A percentile compares a stretch with the other conserved stretches of the same genome.
These are phyloP conservation scores for Setipinna tenuifilis DNA, from an alignment of 2,797 vertebrate genomes.

Conservation along the genomic window DNA sequence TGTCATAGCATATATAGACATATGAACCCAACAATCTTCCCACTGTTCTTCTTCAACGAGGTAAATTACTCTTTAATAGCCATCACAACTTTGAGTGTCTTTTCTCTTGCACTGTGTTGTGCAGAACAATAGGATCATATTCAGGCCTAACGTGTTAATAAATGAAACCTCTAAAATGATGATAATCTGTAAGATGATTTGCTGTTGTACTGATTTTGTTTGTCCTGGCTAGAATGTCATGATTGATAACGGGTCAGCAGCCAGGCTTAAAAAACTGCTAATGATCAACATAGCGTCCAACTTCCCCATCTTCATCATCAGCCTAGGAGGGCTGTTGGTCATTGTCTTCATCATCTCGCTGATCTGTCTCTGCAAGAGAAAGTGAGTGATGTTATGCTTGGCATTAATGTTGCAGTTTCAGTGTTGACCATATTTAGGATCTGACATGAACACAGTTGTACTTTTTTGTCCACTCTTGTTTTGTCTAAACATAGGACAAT, in stretches of 20 bases:
- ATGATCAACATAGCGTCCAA: constrained; percentile 67
- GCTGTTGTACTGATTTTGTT: background rate
- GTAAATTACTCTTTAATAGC: constrained; percentile 53
- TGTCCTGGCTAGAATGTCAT: constrained; percentile 69
- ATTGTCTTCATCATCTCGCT: constrained; percentile 66
- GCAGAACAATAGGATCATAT: background rate
- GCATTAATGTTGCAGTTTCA: background rate
- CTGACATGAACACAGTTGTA: too few relatives aligned
- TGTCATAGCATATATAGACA: constrained; percentile 60
- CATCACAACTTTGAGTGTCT: background rate
- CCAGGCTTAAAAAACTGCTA: constrained; percentile 70
- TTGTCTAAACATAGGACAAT: too few relatives aligned
- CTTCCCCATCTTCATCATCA: constrained; percentile 73
- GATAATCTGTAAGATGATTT: too few relatives aligned
- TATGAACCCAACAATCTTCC: constrained; percentile 71
- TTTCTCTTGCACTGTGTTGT: background rate
- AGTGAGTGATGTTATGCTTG: constrained; percentile 63
- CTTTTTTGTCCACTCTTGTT: too few relatives aligned
- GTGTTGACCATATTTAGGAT: too few relatives aligned
- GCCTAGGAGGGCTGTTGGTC: constrained; percentile 70
- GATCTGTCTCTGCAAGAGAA: constrained; percentile 55
- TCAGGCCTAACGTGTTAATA: too few relatives aligned
- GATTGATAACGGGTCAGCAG: constrained; percentile 76
- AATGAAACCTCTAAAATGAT: too few relatives aligned
- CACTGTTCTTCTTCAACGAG: constrained; percentile 80